Evolutionary conservation across 2,113 vertebrate genomes (phyloP), one percentile per base, ranked within the genome.

Genomic region (Ptilorrhoa leucosticta): DNA sequence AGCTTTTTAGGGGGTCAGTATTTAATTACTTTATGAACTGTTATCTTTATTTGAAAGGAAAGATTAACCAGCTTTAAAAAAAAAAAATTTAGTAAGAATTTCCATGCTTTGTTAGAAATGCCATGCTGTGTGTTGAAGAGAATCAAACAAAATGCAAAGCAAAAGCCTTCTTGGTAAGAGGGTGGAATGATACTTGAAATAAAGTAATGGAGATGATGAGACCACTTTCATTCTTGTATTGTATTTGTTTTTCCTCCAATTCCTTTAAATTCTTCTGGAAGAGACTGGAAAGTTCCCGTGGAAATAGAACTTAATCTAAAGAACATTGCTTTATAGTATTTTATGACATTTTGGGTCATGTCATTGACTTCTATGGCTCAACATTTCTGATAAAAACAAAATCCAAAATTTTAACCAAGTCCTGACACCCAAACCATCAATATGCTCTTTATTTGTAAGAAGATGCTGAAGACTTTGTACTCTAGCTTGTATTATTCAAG

Each of bases 381-480:
- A 60, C 7, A 50, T 54, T 66, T 78, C 33, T 33, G 30, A 63
- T 1, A 45, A 45, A 94, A 93, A 87, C 86, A 86, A 91, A 89
- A 61, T 85, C 26, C 13, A 48, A 61, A 47, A 91, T 78, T 80
- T 84, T 83, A 73, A 86, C 66, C 37, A 75, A 64, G 9, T 64
- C 51, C 39, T 80, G 44, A 56, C n/a, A 82, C 23, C 27, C 19
- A 45, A 72, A 88, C 48, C 26, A 70, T 95, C 73, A 58, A 20
- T 5, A 13, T 66, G 4, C 4, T 93, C 35, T 66, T 81, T 57
- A 51, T 94, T 84, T 72, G 58, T 89, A 87, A 72, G 72, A 75
- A 94, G 89, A 97, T 84, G 56, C 48, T 64, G 35, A 16, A 68
- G 64, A 78, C 90, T 96, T 97, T 94, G 42, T 87, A 89, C 75